Conservation (phyloP, 2,113 vertebrate species). For the Willisornis vidua region DNA sequence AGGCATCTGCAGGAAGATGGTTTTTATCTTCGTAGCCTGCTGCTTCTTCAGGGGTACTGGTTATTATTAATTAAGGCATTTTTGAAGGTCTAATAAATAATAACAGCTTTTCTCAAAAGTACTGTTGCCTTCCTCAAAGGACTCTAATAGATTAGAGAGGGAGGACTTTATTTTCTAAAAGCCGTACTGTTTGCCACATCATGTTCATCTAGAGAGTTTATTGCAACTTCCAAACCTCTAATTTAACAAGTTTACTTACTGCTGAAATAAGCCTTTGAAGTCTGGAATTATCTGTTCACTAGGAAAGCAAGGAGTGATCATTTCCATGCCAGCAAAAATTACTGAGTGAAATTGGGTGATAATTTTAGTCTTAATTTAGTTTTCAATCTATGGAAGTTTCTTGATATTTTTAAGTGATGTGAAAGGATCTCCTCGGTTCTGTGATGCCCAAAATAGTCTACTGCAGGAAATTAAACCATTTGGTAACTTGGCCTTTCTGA, state of each 20-base stretch:
- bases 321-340: slow-evolving; percentile 50
- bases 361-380: slow-evolving; percentile 55
- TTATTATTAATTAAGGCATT: slow-evolving; percentile 58
- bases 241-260: slow-evolving; percentile 59
- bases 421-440: background rate
- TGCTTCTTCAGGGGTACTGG: slow-evolving; percentile 8
- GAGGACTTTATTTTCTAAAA: background rate
- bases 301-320: slow-evolving; percentile 6
- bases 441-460: background rate
- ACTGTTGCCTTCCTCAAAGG: slow-evolving; percentile 19
- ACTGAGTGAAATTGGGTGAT: slow-evolving; percentile 14
- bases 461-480: background rate
- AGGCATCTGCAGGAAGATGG: background rate
- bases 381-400: slow-evolving; percentile 26
- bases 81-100: slow-evolving; percentile 28
- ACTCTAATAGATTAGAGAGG: background rate
- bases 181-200: background rate
- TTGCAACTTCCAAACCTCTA: slow-evolving; percentile 28
- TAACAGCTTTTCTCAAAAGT: background rate
- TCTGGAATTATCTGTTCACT: slow-evolving; percentile 25
- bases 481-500: background rate
- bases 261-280: slow-evolving; percentile 45
- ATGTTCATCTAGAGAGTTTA: background rate
- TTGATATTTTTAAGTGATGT: slow-evolving; percentile 9
- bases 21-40: slow-evolving; percentile 31